Conservation (phyloP, 2,113 vertebrate species). For the Rhinolophus ferrumequinum region DNA sequence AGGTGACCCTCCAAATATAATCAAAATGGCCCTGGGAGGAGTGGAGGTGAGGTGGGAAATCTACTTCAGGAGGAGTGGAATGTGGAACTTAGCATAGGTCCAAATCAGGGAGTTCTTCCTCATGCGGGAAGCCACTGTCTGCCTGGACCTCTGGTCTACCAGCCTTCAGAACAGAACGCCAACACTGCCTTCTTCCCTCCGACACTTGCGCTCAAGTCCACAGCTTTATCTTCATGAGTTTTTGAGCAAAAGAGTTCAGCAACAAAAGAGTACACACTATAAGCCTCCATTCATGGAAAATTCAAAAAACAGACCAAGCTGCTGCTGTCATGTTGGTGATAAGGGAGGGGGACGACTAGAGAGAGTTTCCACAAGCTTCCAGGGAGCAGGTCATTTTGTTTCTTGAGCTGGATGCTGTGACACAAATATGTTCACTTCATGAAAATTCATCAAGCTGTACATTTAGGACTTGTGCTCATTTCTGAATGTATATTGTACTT, state of each 20-base stretch:
- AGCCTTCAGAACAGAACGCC: not conserved
- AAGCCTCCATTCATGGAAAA: not conserved
- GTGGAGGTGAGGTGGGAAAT: fast-evolving
- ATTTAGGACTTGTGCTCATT: not conserved
- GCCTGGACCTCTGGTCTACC: too few relatives aligned
- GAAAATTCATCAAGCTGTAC: not conserved
- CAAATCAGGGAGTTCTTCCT: not conserved
- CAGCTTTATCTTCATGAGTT: not conserved
- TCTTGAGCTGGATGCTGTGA: not conserved
- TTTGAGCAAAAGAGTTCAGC: not conserved
- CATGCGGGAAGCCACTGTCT: not conserved
- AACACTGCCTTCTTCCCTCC: not conserved
- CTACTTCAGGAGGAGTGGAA: not conserved
- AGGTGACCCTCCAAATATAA: not conserved
- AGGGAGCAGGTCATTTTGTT: not conserved
- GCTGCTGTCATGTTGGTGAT: too few relatives aligned
- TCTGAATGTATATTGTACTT: not conserved
- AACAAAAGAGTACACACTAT: not conserved
- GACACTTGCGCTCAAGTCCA: not conserved
- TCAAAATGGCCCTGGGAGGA: not conserved
- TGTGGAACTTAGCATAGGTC: fast-evolving
- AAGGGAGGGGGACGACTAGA: too few relatives aligned
- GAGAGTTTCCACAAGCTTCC: not conserved
- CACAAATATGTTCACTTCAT: not conserved
- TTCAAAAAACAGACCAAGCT: not conserved